These are phyloP conservation scores for Drosophila pseudoananassae DNA, from an alignment of 1,140 invertebrate species.

Conservation along the genomic window DNA sequence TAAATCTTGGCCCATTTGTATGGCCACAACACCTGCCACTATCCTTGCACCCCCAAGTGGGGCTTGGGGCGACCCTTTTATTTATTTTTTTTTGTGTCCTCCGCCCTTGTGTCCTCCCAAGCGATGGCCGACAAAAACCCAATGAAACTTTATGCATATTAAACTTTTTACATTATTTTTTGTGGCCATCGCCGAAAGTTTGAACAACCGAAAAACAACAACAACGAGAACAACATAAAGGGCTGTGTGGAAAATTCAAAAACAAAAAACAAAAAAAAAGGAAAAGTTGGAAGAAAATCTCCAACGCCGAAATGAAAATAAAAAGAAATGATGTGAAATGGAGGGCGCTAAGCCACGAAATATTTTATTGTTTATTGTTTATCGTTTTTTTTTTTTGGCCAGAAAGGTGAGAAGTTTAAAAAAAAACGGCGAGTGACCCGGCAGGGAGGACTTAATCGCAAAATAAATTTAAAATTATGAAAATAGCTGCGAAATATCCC, in stretches of 20 bases:
- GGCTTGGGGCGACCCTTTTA: not conserved
- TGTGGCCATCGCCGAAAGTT: constrained; percentile 69
- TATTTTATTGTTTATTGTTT: constrained; percentile 43
- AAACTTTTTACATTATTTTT: constrained; percentile 81
- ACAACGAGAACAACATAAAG: constrained; percentile 17
- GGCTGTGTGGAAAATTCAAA: not conserved
- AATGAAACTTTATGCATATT: constrained; percentile 81
- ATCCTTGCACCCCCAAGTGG: constrained; percentile 2
- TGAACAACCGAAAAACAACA: constrained; percentile 38
- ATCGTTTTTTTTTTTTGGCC: constrained; percentile 27
- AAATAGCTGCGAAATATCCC: constrained; percentile 8
- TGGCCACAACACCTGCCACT: constrained; percentile 59
- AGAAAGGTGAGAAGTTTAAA: constrained; percentile 34
- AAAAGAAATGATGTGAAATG: constrained; percentile 49
- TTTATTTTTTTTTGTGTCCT: constrained; percentile 18
- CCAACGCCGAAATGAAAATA: constrained; percentile 9
- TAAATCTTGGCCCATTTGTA: constrained; percentile 80
- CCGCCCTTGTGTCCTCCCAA: constrained; percentile 21
- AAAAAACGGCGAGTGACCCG: not conserved
- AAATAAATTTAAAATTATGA: constrained; percentile 36
- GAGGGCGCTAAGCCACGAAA: constrained; percentile 48
- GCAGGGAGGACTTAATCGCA: constrained; percentile 2
- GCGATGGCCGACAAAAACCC: constrained; percentile 60
- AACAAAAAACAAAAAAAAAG: not conserved
- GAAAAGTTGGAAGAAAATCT: constrained; percentile 17